phyloP scores from a whole-genome alignment of 2,113 vertebrate genomes.

The Petaurus breviceps region DNA sequence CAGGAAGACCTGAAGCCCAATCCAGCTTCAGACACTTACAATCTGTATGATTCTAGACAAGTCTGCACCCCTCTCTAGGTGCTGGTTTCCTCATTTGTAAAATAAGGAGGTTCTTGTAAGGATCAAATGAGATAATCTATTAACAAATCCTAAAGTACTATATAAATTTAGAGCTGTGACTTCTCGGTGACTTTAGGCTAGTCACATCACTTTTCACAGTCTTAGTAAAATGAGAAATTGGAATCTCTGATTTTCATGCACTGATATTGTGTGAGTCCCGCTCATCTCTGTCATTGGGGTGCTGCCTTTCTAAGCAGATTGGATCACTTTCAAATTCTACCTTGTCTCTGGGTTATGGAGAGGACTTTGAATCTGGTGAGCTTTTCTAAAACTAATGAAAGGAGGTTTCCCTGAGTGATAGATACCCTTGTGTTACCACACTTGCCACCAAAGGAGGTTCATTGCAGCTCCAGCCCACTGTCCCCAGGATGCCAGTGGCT shows the following conservation, averaged over 20 bases:
- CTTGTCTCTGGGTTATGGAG: not conserved
- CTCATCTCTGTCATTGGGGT: not conserved
- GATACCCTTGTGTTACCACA: not conserved
- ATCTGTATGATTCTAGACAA: not conserved
- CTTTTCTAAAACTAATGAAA: not conserved
- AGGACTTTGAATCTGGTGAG: not conserved
- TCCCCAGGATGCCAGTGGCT: not conserved
- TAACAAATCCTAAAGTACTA: not conserved
- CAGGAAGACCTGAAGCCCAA: constrained; percentile 1
- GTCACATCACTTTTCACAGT: not conserved
- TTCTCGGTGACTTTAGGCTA: not conserved
- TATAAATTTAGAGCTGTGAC: not conserved
- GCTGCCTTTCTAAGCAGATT: not conserved
- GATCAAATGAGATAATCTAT: not conserved
- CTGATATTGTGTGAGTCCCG: not conserved
- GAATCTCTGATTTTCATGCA: not conserved
- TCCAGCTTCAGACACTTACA: not conserved
- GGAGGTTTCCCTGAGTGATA: not conserved
- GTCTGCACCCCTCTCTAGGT: not conserved
- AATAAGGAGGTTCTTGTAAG: not conserved
- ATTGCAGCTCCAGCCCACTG: not conserved
- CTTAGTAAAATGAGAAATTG: not conserved
- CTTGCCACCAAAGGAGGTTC: not conserved
- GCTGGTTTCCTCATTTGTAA: constrained; percentile 1
- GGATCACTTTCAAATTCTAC: not conserved